A percentile compares a stretch with the other conserved stretches of the same genome.
Evolutionary conservation across 2,113 vertebrate species (phyloP).

Genomic region (Gopherus evgoodei): DNA sequence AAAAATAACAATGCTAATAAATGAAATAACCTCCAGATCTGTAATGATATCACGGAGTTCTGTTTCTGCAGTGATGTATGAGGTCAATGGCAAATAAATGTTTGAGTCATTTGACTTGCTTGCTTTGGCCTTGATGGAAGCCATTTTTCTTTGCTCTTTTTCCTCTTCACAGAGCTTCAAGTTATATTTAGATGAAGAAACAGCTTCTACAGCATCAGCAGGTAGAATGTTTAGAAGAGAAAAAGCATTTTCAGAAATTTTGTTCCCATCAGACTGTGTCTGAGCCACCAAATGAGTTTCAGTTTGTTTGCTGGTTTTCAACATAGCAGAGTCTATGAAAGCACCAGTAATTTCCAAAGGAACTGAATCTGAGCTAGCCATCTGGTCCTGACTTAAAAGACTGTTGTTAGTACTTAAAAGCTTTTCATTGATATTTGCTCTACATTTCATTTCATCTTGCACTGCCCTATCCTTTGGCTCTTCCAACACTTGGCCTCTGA

Average conservation of each 20-base stretch:
- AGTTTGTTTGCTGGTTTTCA: slow-evolving; percentile 42
- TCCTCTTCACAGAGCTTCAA: slow-evolving; percentile 80
- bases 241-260: slow-evolving; percentile 67
- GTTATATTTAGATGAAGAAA: slow-evolving; percentile 67
- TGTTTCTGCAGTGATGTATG: slow-evolving; percentile 91
- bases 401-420: slow-evolving; percentile 22
- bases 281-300: slow-evolving; percentile 3
- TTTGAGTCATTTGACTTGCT: slow-evolving; percentile 63
- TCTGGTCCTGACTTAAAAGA: slow-evolving; percentile 45
- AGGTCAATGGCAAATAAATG: slow-evolving; percentile 91
- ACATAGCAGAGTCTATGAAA: slow-evolving; percentile 37
- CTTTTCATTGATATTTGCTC: slow-evolving; percentile 28
- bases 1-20: slow-evolving; percentile 19
- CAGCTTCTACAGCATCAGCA: slow-evolving; percentile 77
- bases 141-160: slow-evolving; percentile 83
- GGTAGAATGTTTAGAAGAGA: slow-evolving; percentile 81
- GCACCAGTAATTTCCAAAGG: slow-evolving; percentile 12
- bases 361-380: slow-evolving; percentile 28
- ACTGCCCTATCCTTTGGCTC: slow-evolving; percentile 42
- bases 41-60: slow-evolving; percentile 89
- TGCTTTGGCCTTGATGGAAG: slow-evolving; percentile 85
- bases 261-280: slow-evolving; percentile 45
- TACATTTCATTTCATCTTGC: slow-evolving; percentile 52
- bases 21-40: slow-evolving; percentile 89
- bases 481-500: slow-evolving; percentile 50